These are phyloP conservation scores for Diplosoma virens DNA, from an alignment of 23 tunicate genomes.

Conservation along the genomic window DNA sequence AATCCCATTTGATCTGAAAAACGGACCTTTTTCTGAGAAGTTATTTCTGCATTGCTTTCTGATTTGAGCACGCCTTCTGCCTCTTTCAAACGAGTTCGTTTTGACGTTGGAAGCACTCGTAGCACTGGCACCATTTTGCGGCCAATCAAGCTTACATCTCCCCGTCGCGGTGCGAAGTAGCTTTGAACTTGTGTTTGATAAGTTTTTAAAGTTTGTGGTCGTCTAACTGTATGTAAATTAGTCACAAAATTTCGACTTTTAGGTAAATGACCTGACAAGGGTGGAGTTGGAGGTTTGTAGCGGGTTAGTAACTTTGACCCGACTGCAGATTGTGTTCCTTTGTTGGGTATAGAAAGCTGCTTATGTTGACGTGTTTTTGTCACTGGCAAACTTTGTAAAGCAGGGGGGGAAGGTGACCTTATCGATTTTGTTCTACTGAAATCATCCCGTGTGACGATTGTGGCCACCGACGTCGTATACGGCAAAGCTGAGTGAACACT, in stretches of 20 bases:
- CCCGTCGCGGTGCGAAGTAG: constrained; percentile 42
- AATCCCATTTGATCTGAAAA: constrained; percentile 76
- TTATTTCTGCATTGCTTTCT: constrained; percentile 31
- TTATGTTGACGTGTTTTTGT: background rate
- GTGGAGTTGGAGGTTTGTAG: constrained; percentile 39
- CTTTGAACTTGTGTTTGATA: constrained; percentile 44
- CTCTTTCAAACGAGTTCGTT: background rate
- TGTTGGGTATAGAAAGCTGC: constrained; percentile 1
- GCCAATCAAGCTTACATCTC: constrained; percentile 38
- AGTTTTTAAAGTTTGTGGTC: background rate
- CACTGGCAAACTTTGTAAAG: constrained; percentile 25
- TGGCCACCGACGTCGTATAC: constrained; percentile 13
- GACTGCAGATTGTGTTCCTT: background rate
- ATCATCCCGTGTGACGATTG: constrained; percentile 27
- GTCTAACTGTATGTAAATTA: background rate
- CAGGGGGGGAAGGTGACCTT: constrained; percentile 34
- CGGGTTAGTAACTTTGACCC: background rate
- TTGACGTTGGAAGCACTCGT: constrained; percentile 43
- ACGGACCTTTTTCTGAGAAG: constrained; percentile 64
- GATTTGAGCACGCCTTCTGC: constrained; percentile 5
- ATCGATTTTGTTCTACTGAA: background rate
- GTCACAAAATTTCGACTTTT: background rate
- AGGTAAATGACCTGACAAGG: background rate
- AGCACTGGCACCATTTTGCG: constrained; percentile 93
- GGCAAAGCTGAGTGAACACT: background rate